phyloP scores from a whole-genome alignment of 2,113 vertebrate species.

The Sturnus vulgaris region DNA sequence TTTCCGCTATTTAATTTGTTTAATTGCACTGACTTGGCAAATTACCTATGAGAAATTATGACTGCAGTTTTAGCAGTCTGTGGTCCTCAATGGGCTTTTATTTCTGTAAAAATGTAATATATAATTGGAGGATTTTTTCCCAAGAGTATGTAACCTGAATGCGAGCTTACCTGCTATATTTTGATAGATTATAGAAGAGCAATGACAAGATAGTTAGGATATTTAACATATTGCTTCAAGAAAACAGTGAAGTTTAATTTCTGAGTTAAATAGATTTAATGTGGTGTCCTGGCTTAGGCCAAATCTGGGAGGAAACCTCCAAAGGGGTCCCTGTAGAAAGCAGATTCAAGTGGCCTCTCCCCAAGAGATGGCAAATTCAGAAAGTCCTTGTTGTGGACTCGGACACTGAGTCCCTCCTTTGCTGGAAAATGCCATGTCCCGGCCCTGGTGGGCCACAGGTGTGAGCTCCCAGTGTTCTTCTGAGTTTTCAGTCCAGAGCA shows the following conservation, averaged over 20 bases:
- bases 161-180: not conserved
- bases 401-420: too few relatives aligned
- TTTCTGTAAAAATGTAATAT: not conserved
- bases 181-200: not conserved
- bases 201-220: not conserved
- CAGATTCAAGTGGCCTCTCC: too few relatives aligned
- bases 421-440: too few relatives aligned
- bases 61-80: not conserved
- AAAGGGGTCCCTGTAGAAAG: too few relatives aligned
- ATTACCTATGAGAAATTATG: not conserved
- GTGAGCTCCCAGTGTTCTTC: too few relatives aligned
- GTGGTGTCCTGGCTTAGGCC: too few relatives aligned
- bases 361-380: too few relatives aligned
- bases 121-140: not conserved
- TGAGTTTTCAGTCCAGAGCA: too few relatives aligned
- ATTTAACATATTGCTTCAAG: not conserved
- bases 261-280: not conserved
- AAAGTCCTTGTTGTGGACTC: too few relatives aligned
- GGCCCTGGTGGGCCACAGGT: too few relatives aligned
- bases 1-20: not conserved
- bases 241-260: not conserved
- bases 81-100: not conserved
- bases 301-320: too few relatives aligned
- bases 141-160: not conserved
- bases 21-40: not conserved